Evolutionary conservation across 2,888 invertebrate genomes (phyloP).

Genomic region (Latrodectus elegans): DNA sequence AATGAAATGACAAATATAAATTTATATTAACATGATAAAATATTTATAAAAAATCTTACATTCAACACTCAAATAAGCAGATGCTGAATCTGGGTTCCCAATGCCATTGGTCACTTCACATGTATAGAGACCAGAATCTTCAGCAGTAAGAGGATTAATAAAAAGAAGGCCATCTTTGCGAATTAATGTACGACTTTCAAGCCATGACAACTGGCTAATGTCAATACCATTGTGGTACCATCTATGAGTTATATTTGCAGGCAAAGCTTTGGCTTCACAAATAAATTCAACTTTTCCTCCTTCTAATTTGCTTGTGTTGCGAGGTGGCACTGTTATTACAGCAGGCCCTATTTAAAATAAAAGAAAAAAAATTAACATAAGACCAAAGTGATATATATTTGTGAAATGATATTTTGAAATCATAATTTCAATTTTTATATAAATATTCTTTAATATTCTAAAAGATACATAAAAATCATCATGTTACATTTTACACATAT

Average conservation of each 20-base stretch:
- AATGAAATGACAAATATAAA: too few species aligned
- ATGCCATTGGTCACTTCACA: slow-evolving; percentile 98
- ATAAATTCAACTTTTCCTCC: slow-evolving; percentile 95
- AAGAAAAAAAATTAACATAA: too few species aligned
- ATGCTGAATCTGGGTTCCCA: slow-evolving; percentile 94
- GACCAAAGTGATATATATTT: too few species aligned
- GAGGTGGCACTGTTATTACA: slow-evolving; percentile 95
- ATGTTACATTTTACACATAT: too few species aligned
- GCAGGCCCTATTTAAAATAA: slow-evolving; percentile 84
- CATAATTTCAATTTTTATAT: too few species aligned
- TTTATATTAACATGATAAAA: too few species aligned
- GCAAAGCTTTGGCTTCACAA: slow-evolving; percentile 93
- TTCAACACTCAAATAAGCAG: slow-evolving; percentile 96
- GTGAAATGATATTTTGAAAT: too few species aligned
- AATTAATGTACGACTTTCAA: slow-evolving; percentile 77
- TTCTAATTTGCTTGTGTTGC: slow-evolving; percentile 94
- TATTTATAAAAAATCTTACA: slow-evolving; percentile 81
- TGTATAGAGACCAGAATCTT: slow-evolving; percentile 95
- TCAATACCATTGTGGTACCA: slow-evolving; percentile 85
- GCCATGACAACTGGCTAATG: slow-evolving; percentile 78
- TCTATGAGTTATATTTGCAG: slow-evolving; percentile 94
- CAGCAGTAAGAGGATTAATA: slow-evolving; percentile 93
- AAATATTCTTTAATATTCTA: too few species aligned
- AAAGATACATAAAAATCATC: too few species aligned
- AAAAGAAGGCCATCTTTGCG: slow-evolving; percentile 91